Conservation (phyloP, 2,888 invertebrate species). For the Xestia c-nigrum region DNA sequence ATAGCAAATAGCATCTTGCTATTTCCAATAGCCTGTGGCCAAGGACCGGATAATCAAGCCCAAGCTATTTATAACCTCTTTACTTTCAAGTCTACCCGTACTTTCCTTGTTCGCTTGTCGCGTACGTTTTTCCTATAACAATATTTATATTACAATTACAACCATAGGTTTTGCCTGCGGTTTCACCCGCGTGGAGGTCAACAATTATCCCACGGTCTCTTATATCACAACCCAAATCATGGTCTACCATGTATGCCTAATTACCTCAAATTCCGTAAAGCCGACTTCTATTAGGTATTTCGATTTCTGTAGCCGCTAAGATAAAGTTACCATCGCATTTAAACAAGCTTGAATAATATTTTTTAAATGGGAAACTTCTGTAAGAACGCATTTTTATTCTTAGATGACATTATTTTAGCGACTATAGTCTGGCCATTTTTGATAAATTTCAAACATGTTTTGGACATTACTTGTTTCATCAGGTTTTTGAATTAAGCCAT, state of each 20-base stretch:
- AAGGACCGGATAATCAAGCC: constrained; percentile 31
- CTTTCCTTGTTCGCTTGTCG: not conserved
- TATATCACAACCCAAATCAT: not conserved
- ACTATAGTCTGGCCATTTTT: not conserved
- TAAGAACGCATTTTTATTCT: not conserved
- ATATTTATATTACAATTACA: not conserved
- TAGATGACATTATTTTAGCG: not conserved
- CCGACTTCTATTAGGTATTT: not conserved
- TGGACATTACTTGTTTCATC: not conserved
- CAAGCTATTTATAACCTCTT: constrained; percentile 24
- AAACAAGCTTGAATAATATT: not conserved
- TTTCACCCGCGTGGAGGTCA: not conserved
- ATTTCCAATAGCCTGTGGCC: not conserved
- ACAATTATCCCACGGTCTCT: not conserved
- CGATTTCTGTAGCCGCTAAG: not conserved
- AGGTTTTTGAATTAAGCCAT: no score
- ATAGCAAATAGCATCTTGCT: constrained; percentile 4
- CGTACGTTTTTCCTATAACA: not conserved
- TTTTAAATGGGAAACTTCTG: not conserved
- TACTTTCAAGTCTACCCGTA: constrained; percentile 24
- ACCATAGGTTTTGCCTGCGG: not conserved
- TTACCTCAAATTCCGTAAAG: not conserved
- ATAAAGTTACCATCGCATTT: not conserved
- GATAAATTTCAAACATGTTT: not conserved
- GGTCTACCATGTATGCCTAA: not conserved